Evolutionary conservation across 2,888 invertebrate species (phyloP).

Genomic region (Eudemis profundana): DNA sequence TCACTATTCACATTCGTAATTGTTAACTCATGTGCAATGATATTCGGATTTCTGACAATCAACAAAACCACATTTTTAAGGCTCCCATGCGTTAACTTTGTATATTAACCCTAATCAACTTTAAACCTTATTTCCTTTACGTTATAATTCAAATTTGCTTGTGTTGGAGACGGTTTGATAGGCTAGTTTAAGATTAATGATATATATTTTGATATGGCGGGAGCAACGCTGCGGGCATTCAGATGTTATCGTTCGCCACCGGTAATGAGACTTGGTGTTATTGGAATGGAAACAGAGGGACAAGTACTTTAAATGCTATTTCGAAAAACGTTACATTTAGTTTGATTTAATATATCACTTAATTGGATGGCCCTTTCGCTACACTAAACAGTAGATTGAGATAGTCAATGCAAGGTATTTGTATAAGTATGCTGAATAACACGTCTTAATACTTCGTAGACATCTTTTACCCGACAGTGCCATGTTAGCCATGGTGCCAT

Average conservation of each 20-base stretch:
- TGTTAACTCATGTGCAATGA: conserved; percentile 50
- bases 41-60: conserved; percentile 52
- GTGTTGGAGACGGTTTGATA: conserved; percentile 44
- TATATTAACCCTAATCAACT: neutral
- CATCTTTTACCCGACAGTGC: no score
- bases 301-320: conserved; percentile 52
- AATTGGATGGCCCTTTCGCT: neutral
- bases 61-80: conserved; percentile 51
- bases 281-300: conserved; percentile 69
- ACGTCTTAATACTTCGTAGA: no score
- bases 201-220: conserved; percentile 63
- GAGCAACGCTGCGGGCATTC: conserved; percentile 64
- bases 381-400: neutral
- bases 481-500: no score
- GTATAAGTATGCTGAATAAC: no score
- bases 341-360: conserved; percentile 26
- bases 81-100: conserved; percentile 23
- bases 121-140: conserved; percentile 25
- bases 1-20: conserved; percentile 41
- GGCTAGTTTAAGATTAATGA: conserved; percentile 56
- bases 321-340: conserved; percentile 36
- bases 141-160: conserved; percentile 47
- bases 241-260: conserved; percentile 72
- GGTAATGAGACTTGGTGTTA: conserved; percentile 77
- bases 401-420: neutral